Conservation (phyloP, 2,113 vertebrate species). For the Glaucomys volans region DNA sequence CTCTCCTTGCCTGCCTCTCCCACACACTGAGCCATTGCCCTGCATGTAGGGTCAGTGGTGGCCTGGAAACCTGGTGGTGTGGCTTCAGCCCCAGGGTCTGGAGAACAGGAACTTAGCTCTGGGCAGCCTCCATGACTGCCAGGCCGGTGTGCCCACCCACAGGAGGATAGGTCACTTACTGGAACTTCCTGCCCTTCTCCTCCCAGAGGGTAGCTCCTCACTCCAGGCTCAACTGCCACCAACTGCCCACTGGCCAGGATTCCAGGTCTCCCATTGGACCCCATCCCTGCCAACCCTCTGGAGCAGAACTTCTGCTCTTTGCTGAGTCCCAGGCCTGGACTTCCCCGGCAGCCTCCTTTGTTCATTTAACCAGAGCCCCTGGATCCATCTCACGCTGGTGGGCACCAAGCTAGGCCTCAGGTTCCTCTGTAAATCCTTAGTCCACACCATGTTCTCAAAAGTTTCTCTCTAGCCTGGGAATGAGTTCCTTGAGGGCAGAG, state of each 20-base stretch:
- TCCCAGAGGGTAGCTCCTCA: background rate
- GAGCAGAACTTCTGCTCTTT: background rate
- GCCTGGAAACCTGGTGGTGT: background rate
- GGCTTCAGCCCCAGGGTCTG: background rate
- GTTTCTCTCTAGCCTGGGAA: background rate
- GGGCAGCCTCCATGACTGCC: fast-evolving
- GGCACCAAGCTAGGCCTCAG: fast-evolving
- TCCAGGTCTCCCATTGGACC: slow-evolving; percentile 33
- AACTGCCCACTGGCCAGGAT: background rate
- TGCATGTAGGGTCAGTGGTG: fast-evolving
- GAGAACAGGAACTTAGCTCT: background rate
- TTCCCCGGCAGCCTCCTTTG: background rate
- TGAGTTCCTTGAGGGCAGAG: background rate
- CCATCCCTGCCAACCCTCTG: background rate
- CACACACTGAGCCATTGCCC: fast-evolving
- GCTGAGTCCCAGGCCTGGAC: fast-evolving
- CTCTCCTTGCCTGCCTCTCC: background rate
- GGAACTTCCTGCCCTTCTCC: background rate
- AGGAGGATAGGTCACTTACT: background rate
- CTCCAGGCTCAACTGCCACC: slow-evolving; percentile 33
- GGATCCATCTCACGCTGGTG: fast-evolving
- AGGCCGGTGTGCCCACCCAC: fast-evolving
- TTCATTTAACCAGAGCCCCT: background rate
- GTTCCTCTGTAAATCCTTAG: background rate
- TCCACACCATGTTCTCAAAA: fast-evolving